These are phyloP conservation scores for Myanophis thanlyinensis DNA, from an alignment of 2,113 vertebrate genomes.

Conservation along the genomic window DNA sequence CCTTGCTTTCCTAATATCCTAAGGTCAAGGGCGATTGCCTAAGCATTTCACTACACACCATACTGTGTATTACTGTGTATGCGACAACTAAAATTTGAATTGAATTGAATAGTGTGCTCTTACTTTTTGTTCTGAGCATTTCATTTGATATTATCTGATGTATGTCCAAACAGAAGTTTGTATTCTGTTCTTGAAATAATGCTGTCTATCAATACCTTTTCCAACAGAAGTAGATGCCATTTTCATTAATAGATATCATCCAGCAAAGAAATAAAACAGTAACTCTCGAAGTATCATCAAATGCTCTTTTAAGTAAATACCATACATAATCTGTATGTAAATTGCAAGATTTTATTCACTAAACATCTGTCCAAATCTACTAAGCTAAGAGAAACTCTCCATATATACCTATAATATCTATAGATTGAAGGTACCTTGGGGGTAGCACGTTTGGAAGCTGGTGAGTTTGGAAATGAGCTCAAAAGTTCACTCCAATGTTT, in stretches of 20 bases:
- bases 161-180: not conserved
- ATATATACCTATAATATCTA: not conserved
- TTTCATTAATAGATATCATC: not conserved
- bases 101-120: accelerated
- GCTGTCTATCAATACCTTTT: not conserved
- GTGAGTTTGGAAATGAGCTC: conserved; percentile 39
- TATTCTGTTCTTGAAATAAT: conserved; percentile 20
- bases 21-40: too few relatives aligned
- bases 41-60: too few relatives aligned
- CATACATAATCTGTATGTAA: not conserved
- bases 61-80: too few relatives aligned
- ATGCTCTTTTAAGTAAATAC: not conserved
- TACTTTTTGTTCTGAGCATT: not conserved
- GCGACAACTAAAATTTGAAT: too few relatives aligned
- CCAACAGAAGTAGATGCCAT: not conserved
- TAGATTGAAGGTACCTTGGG: not conserved
- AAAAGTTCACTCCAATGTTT: conserved; percentile 39
- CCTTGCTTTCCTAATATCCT: too few relatives aligned
- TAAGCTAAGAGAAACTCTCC: not conserved
- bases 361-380: not conserved
- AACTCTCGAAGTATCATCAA: not conserved
- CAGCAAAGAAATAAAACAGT: not conserved
- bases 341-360: not conserved
- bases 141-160: not conserved
- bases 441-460: not conserved